Conservation (phyloP, 1,140 invertebrate genomes). For the Macrobrachium nipponense region DNA sequence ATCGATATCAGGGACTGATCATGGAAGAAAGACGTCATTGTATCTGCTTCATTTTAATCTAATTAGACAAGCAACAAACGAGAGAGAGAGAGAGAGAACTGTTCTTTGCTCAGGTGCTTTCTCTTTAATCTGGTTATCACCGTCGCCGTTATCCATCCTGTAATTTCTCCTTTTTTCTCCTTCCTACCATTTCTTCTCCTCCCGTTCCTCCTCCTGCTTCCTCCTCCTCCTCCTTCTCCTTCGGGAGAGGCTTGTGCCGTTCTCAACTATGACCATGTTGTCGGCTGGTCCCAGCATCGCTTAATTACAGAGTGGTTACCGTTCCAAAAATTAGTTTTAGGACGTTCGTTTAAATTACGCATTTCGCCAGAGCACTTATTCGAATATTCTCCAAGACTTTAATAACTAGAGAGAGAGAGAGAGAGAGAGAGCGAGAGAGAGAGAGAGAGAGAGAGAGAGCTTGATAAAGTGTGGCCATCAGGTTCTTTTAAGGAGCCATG, state of each 20-base stretch:
- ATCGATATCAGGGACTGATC: too few relatives aligned
- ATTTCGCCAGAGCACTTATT: slow-evolving; percentile 39
- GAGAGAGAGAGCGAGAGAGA: slow-evolving; percentile 6
- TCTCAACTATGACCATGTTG: slow-evolving; percentile 42
- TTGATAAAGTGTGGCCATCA: background rate
- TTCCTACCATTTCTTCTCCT: background rate
- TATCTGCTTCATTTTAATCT: too few relatives aligned
- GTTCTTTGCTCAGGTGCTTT: too few relatives aligned
- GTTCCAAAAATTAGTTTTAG: slow-evolving; percentile 60
- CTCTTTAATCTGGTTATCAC: too few relatives aligned
- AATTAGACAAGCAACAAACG: too few relatives aligned
- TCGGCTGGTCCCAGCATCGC: slow-evolving; percentile 40
- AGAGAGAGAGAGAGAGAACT: too few relatives aligned
- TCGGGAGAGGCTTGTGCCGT: background rate
- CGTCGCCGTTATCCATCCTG: too few relatives aligned
- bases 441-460: slow-evolving; percentile 5
- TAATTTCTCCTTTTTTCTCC: too few relatives aligned
- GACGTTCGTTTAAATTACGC: slow-evolving; percentile 54
- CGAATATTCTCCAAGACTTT: slow-evolving; percentile 1
- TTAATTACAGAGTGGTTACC: slow-evolving; percentile 59
- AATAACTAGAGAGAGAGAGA: slow-evolving; percentile 4
- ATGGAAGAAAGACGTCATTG: too few relatives aligned
- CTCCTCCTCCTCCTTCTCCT: slow-evolving; percentile 1
- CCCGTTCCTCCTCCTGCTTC: slow-evolving; percentile 6
- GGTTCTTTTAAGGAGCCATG: too few relatives aligned